Evolutionary conservation across 2,888 invertebrate genomes (phyloP), one percentile per base, ranked within the genome.

Genomic region (Rhyacophila evoluta): DNA sequence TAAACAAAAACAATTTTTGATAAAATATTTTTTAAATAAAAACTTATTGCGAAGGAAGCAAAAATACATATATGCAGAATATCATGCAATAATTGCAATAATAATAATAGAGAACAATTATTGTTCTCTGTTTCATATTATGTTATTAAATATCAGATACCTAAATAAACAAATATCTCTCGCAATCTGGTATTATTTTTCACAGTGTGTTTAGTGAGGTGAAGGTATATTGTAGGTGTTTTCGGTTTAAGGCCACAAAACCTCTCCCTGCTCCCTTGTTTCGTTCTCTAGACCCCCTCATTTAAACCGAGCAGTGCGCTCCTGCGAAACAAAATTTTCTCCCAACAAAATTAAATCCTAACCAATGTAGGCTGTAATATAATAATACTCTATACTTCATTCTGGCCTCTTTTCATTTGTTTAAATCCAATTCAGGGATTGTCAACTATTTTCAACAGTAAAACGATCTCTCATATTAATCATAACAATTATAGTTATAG

Each of bases 341-440:
- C 77, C 74, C 81, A 77, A 79, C 77, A 81, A 81, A 81, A 81
- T 81, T 81, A 81, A 81, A 81, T 81, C 81, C 77, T 74, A 79
- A 79, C 81, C 81, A 81, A 81, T 81, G 81, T 74, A 81, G 81
- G 81, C 77, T 74, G 79, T 81, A 74, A 81, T 76, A 78, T 78
- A 80, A 80, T 80, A 80, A 80, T 80, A 71, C 80, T 77, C 74
- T 72, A 11, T 70, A 74, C 75, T 80, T 78, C 76, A 73, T 80
- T 71, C 73, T 27, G 78, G 72, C 67, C 72, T 77, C 67, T 77
- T 72, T 77, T 72, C 72, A 72, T 68, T 72, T 72, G 33, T 71
- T 75, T 76, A 55, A 68, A 37, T 74, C 19, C 36, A 15, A 33
- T 5, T 0, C 70, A 75, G 36, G 55, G 67, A 39, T 36, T 8